Percentiles rank a stretch among this genome's conserved stretches.
Conservation (phyloP, 2,797 vertebrate species). For the Darevskia nairensis region DNA sequence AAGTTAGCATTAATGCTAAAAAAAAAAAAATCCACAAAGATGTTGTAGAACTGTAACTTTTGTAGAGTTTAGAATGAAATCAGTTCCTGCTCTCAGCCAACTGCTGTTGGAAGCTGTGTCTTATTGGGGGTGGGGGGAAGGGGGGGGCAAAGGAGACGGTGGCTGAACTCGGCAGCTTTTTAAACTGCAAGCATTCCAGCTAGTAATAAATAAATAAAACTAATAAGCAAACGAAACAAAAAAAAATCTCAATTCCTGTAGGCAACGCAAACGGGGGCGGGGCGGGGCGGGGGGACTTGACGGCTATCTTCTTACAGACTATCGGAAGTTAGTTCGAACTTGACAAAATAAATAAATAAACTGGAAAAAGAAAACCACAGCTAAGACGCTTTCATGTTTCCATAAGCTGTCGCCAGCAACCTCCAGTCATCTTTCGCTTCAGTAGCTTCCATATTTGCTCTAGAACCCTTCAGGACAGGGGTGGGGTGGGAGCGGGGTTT, state of each 20-base stretch:
- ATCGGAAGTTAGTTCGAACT: conserved; percentile 69
- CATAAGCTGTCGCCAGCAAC: conserved; percentile 78
- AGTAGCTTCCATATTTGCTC: conserved; percentile 84
- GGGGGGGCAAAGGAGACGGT: conserved; percentile 70
- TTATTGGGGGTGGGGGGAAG: conserved; percentile 59
- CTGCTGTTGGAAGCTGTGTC: conserved; percentile 82
- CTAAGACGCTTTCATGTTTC: conserved; percentile 78
- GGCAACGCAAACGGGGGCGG: conserved; percentile 66
- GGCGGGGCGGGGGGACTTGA: conserved; percentile 48
- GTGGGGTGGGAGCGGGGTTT: conserved; percentile 52
- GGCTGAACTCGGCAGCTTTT: conserved; percentile 89
- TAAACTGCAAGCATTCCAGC: conserved; percentile 91
- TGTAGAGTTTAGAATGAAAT: conserved; percentile 97
- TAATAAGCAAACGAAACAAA: conserved; percentile 53
- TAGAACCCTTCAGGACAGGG: conserved; percentile 84
- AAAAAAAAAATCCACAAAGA: conserved; percentile 76
- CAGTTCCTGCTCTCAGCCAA: conserved; percentile 89
- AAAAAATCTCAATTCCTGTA: conserved; percentile 69
- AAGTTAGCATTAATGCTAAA: conserved; percentile 87
- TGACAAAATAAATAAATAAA: conserved; percentile 44
- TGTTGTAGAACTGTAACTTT: conserved; percentile 96
- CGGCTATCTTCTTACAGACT: conserved; percentile 69
- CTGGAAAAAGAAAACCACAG: conserved; percentile 51
- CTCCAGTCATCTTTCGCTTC: conserved; percentile 81
- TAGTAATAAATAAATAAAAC: conserved; percentile 51